Evolutionary conservation across 1,140 invertebrate species (phyloP).

Genomic region (Macrobrachium nipponense): DNA sequence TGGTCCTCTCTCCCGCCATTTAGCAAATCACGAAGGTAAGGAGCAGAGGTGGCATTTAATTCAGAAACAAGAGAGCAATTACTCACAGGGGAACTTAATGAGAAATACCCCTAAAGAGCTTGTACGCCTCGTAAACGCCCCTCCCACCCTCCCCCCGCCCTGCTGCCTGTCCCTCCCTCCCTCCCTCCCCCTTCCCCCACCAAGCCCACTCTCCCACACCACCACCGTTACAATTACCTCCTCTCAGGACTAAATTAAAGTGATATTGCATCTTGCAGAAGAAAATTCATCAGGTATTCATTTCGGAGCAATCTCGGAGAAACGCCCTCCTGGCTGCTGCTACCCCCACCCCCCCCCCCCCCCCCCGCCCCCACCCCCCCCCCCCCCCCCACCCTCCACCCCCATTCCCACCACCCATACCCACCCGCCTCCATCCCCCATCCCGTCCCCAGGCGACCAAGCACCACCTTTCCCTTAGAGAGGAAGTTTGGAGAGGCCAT

Average conservation of each 20-base stretch:
- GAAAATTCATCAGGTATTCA: slow-evolving; percentile 19
- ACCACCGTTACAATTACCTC: slow-evolving; percentile 27
- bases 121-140: not conserved
- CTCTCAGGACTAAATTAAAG: slow-evolving; percentile 39
- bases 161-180: not conserved
- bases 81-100: slow-evolving; percentile 42
- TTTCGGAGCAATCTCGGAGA: slow-evolving; percentile 29
- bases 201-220: not conserved
- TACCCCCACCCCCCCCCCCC: not conserved
- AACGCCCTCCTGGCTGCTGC: not conserved
- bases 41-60: slow-evolving; percentile 43
- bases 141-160: not conserved
- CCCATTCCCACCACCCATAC: too few relatives aligned
- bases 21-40: slow-evolving; percentile 34
- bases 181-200: not conserved
- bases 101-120: slow-evolving; percentile 6
- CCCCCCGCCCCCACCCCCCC: not conserved
- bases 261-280: slow-evolving; percentile 32
- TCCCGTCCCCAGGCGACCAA: not conserved
- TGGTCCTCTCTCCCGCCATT: too few relatives aligned
- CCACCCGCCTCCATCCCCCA: not conserved
- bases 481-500: not conserved
- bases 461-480: not conserved
- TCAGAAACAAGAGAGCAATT: slow-evolving; percentile 42
- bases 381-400: not conserved